Conservation (phyloP, 2,888 invertebrate species). For the Drosophila longiperda region DNA sequence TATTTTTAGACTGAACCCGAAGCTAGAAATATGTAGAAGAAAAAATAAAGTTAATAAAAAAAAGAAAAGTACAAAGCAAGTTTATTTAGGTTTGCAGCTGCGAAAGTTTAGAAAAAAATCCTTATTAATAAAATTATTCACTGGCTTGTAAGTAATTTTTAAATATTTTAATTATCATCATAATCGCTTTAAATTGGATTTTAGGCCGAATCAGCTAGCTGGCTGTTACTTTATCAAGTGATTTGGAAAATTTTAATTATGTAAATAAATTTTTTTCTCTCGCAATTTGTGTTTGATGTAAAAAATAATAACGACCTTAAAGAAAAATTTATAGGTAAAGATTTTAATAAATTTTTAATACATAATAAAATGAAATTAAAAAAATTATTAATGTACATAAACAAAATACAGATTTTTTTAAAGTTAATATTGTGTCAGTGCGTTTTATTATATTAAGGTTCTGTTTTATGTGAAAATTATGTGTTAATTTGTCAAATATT, state of each 20-base stretch:
- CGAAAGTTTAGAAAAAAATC: background rate
- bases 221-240: background rate
- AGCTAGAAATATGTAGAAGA: background rate
- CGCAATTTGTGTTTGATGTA: background rate
- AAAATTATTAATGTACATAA: background rate
- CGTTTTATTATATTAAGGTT: background rate
- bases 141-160: background rate
- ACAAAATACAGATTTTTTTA: background rate
- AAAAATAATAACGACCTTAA: background rate
- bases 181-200: background rate
- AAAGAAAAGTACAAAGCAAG: background rate
- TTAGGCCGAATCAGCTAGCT: background rate
- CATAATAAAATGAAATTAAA: no score
- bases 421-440: background rate
- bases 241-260: background rate
- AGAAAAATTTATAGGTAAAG: background rate
- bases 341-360: no score
- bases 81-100: background rate
- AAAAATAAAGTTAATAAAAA: background rate
- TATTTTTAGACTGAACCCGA: background rate
- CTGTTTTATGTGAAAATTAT: background rate
- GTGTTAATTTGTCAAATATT: conserved; percentile 37
- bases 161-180: background rate
- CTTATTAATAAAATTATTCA: background rate
- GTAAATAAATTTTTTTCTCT: background rate